Evolutionary conservation across 2,113 vertebrate genomes (phyloP), one percentile per base, ranked within the genome.

Genomic region (Amazona guildingii): DNA sequence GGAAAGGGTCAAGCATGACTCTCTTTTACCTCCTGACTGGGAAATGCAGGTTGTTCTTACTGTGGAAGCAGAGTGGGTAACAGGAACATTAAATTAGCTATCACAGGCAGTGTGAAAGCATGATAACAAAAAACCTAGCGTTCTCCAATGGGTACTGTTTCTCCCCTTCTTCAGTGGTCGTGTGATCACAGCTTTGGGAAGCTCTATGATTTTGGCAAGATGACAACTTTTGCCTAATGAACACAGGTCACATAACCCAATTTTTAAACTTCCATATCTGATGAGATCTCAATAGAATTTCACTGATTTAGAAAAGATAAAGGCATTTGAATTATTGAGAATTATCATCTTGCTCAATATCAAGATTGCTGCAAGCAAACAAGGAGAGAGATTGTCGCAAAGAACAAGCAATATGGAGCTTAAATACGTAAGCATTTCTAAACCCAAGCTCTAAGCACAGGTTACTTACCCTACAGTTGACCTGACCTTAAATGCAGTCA

Each of bases 51-150:
- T 48, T 86, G 11, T 39, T 72, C 12, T 25, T 80, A 48, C 19
- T 49, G n/a, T 39, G 52, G 77, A 61, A 86, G 61, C 20, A 78
- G 16, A 83, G 16, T 8, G 15, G 20, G 43, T 68, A 93, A 75
- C 23, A 72, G 24, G 16, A 91, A 13, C 23, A 46, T 43, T 75
- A 63, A 37, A 86, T 10, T 46, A 76, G 41, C 29, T 66, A 41
- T 33, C 0, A 1, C 43, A 72, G 24, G 23, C 51, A 88, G 35
- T 43, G 1, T 7, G 6, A 51, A 75, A 86, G 46, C 24, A 69
- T 0, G 0, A 17, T 21, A 33, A 68, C 35, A 17, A 76, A 37
- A 81, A 79, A 3, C 5, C 19, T 6, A 46, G 13, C 17, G 4
- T 44, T 83, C 55, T 66, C 25, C 39, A 69, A 15, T 24, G 15